Percentiles rank a stretch among this genome's conserved stretches.
Conservation (phyloP, 2,113 vertebrate genomes). For the Tonatia bakeri region DNA sequence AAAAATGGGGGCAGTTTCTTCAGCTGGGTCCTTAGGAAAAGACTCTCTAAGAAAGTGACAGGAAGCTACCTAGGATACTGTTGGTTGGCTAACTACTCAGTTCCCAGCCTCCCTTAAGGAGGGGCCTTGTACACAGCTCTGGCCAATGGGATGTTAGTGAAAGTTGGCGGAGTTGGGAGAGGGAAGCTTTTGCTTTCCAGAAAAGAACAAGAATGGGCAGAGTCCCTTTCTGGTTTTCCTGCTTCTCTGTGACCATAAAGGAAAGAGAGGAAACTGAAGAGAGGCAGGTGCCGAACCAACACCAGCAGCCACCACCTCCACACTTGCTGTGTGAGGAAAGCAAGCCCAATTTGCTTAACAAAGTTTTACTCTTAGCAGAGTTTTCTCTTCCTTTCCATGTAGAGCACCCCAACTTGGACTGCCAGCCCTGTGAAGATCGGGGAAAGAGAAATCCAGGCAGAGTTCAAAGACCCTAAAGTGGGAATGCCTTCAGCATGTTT, state of each 20-base stretch:
- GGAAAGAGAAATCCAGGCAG: not conserved
- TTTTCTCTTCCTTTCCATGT: not conserved
- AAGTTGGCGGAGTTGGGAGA: fast-evolving
- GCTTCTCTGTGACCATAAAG: no score
- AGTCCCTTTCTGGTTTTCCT: not conserved
- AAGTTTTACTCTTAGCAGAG: not conserved
- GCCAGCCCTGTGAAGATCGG: not conserved
- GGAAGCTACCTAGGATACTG: not conserved
- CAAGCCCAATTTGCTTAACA: not conserved
- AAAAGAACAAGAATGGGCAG: not conserved
- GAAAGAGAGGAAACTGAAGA: not conserved
- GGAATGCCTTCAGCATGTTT: no score
- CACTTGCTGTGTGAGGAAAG: not conserved
- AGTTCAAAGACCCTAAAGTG: not conserved
- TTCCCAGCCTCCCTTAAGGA: not conserved
- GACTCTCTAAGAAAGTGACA: not conserved
- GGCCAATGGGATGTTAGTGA: not conserved
- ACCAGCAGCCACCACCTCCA: not conserved
- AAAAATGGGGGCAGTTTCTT: not conserved
- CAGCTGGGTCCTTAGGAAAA: not conserved
- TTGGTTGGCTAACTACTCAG: not conserved
- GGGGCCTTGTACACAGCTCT: not conserved
- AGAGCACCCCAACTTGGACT: not conserved
- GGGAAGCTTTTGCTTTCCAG: not conserved
- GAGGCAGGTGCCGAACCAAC: not conserved